Base-by-base conservation (phyloP, 2,888 invertebrate species). In the Holacanthella duospinosa region DNA sequence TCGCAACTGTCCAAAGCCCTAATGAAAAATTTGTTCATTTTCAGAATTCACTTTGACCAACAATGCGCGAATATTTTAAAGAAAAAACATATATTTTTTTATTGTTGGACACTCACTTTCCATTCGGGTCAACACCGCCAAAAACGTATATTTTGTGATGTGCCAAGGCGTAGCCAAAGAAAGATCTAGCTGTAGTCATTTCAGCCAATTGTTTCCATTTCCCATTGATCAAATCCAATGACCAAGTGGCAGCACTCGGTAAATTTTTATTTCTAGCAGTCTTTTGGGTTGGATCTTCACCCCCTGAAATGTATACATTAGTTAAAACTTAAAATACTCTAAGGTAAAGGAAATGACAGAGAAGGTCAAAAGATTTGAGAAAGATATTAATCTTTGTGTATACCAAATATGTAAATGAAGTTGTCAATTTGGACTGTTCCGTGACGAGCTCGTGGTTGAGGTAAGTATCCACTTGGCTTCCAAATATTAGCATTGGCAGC, bases 391-490 rank as follows among this genome's bases (percentile, higher is more conserved):
- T n/a, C n/a, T n/a, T n/a, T 2, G 16, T 43, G 24, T 29, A 59
- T 57, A 68, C 68, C 68, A 44, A 68, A 59, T 4, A 68, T 16
- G 26, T 62, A 65, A 53, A 68, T 53, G 29, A 53, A 29, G 16
- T 60, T 59, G 12, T 56, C 60, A 26, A 65, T 43, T 16, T 59
- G 56, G 1, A 65, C 67, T 4, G 64, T 21, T 19, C 69, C 63
- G 75, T 86, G 86, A 74, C 86, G 85, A 74, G 85, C 85, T 64
- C 87, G 79, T 0, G 86, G 85, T 73, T 84, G 84, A 0, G 86
- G 87, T 66, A 87, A 79, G 66, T 83, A 83, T 2, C 84, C 84
- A 0, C 85, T 83, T 71, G 80, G 79, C 71, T 84, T 83, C 87
- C 87, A 87, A 21, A 78, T 76, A 74, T 85, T 85, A 4, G 78